Evolutionary conservation across 2,888 invertebrate genomes (phyloP), one percentile per base, ranked within the genome.

Genomic region (Drosophila borealis): DNA sequence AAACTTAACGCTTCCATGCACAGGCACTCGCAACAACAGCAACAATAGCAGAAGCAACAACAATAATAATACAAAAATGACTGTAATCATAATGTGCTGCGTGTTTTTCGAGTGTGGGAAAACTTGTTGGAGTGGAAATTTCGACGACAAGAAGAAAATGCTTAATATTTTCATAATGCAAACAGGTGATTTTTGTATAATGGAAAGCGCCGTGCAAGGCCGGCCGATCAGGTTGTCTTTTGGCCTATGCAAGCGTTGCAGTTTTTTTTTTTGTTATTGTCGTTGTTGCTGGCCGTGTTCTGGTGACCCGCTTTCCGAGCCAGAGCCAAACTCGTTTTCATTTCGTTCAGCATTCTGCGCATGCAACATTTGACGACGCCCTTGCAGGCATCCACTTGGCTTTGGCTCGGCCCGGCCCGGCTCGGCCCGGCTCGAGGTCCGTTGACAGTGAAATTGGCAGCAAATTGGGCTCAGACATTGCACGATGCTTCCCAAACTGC

Each of bases 401-500:
- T 17, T 17, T 17, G 17, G 17, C 17, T 17, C 17, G 17, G 41
- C 10, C 67, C 61, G 62, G 65, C 57, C 63, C 55, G 45, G 41
- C 10, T 70, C 61, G 62, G 65, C 57, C 63, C 55, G 45, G 54
- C 64, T 39, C 29, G 51, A 21, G 70, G 46, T 62, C 53, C 65
- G 81, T 84, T 91, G 91, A 91, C 90, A 91, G 90, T 90, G 90
- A 91, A 90, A 91, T 90, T 90, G 80, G 64, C 57, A 41, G 42
- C 46, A 89, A 90, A 90, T 90, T 88, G 83, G 67, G 64, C 17
- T 53, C 39, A 44, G 51, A 72, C 56, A 66, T 56, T 64, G 64
- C 70, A 70, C 78, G 81, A 67, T 8, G 29, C 29, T 55, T 70
- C 86, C 64, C 63, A 62, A 36, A 46, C 36, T 25, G 42, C 55